Base-by-base conservation (phyloP, 2,888 invertebrate genomes). In the Patella ulyssiponensis region DNA sequence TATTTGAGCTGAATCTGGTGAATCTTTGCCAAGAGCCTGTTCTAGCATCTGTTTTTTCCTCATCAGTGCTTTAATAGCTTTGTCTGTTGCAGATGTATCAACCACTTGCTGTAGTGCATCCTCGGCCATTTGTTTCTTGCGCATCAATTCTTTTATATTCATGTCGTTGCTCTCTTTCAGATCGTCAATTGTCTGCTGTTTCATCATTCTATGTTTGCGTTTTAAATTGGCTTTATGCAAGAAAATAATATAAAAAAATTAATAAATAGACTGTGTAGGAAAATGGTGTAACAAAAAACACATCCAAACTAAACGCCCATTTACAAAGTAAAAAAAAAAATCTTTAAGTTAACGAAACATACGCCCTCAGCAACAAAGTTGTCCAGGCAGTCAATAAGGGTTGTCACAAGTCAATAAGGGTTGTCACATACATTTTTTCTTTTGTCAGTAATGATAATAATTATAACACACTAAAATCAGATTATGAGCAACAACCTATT, bases 121-220 rank as follows among this genome's bases (percentile, higher is more conserved):
- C 51, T 78, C 79, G 75, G 78, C 75, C 58, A 74, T 52, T 54
- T 79, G 76, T 56, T 82, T 76, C 77, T 76, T 51, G 74, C 69
- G 51, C 82, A 75, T 80, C 17, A 53, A 23, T 69, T 79, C 77
- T 71, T 77, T 51, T 52, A 75, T 81, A 51, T 80, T 78, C 79
- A 81, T 80, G 70, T 80, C 77, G 58, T 77, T 78, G 58, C 77
- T 73, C 72, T 79, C 80, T 53, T 77, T 73, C 73, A 77, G 52
- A n/a, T 53, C 44, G 14, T 53, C 23, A 51, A 70, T 73, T 52
- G 20, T 20, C 27, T 69, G 69, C 73, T 81, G 81, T 71, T 79
- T 74, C 85, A 80, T 58, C 88, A 88, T 75, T 81, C 82, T 71
- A 83, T 78, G 58, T 85, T 84, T 54, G 82, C 84, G 70, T 51